A percentile compares a stretch with the other conserved stretches of the same genome.
These are phyloP conservation scores for Virgularia gustaviana DNA, from an alignment of 92 coral and sea anemone genomes.

Conservation along the genomic window DNA sequence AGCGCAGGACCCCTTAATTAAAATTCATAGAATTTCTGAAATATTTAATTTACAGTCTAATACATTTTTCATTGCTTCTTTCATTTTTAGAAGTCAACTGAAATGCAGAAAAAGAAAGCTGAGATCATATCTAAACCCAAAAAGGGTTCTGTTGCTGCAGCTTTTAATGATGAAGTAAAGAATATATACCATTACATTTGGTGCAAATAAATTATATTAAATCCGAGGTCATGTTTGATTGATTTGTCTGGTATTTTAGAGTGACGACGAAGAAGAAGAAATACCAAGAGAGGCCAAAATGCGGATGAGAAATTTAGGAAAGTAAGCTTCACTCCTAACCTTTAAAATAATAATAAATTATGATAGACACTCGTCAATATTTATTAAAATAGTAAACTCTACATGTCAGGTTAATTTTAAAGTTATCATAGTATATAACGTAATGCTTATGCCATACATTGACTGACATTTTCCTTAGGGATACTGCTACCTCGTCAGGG, in stretches of 20 bases:
- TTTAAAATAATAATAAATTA: neutral
- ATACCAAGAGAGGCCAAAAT: constrained; percentile 96
- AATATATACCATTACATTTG: too few relatives aligned
- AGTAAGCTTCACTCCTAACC: constrained; percentile 50
- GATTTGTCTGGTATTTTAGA: constrained; percentile 21
- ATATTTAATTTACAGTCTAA: too few relatives aligned
- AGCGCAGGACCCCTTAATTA: too few relatives aligned
- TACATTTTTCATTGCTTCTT: neutral
- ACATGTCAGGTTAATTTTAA: neutral
- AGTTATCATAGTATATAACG: neutral
- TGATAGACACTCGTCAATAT: neutral
- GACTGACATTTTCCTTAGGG: constrained; percentile 44
- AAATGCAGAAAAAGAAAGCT: constrained; percentile 12
- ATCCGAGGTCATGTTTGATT: neutral
- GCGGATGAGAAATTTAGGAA: constrained; percentile 97
- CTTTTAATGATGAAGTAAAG: constrained; percentile 77
- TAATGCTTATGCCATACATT: neutral
- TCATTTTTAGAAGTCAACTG: constrained; percentile 27
- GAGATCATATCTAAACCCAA: constrained; percentile 30
- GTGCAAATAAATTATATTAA: too few relatives aligned
- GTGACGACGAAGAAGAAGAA: constrained; percentile 95
- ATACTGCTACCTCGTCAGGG: constrained; percentile 93
- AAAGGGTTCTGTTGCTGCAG: constrained; percentile 83
- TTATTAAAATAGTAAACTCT: neutral
- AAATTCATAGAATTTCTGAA: too few relatives aligned